Evolutionary conservation across 2,888 invertebrate species (phyloP).

Genomic region (Ypsolopha sequella): DNA sequence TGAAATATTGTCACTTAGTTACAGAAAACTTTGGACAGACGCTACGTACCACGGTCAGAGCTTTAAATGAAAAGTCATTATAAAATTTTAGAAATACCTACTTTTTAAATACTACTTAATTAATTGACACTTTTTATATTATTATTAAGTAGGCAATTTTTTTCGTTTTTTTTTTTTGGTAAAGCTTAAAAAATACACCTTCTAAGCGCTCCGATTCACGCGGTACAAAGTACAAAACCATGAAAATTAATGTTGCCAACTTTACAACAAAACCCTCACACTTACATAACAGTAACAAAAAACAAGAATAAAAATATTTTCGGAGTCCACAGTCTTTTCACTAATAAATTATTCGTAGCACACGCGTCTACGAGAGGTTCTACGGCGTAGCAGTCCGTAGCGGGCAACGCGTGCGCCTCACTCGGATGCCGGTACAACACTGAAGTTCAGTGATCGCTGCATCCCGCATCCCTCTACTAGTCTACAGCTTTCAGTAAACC

Average conservation of each 20-base stretch:
- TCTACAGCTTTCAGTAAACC: not conserved
- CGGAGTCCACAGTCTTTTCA: not conserved
- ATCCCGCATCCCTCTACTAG: not conserved
- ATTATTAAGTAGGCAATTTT: too few relatives aligned
- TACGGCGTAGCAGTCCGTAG: constrained; percentile 3
- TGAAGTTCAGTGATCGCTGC: constrained; percentile 27
- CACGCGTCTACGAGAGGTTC: not conserved
- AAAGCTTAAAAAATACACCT: too few relatives aligned
- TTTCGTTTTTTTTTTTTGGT: too few relatives aligned
- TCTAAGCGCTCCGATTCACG: not conserved
- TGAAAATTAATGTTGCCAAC: not conserved
- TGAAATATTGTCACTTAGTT: too few relatives aligned
- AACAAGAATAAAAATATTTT: not conserved
- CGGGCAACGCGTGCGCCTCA: constrained; percentile 31
- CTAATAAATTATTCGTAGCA: not conserved
- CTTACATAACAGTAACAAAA: not conserved
- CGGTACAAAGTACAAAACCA: not conserved
- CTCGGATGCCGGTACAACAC: constrained; percentile 46
- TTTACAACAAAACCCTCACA: not conserved
- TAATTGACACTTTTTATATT: too few relatives aligned
- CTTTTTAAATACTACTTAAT: too few relatives aligned
- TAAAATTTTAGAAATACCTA: too few relatives aligned
- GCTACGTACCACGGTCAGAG: too few relatives aligned
- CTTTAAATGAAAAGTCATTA: too few relatives aligned
- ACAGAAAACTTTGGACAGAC: too few relatives aligned